A percentile compares a stretch with the other conserved stretches of the same genome.
These are phyloP conservation scores for Alosa alosa DNA, from an alignment of 2,113 vertebrate genomes.

Conservation along the genomic window DNA sequence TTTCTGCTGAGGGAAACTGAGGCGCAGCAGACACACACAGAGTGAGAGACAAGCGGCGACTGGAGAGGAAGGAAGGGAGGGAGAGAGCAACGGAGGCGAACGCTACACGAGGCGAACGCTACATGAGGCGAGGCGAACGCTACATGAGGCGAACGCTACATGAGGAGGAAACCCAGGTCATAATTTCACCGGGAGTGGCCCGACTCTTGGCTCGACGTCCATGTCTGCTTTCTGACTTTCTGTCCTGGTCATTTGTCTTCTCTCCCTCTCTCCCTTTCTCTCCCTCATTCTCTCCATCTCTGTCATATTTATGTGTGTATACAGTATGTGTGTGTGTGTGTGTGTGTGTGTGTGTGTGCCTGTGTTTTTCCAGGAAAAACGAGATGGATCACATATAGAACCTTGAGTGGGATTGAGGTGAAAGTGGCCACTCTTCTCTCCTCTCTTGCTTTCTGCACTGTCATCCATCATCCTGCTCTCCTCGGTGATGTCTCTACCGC, in stretches of 20 bases:
- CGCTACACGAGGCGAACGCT: not conserved
- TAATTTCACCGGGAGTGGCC: not conserved
- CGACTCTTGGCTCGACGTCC: not conserved
- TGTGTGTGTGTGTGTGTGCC: slow-evolving; percentile 12
- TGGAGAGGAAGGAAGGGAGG: not conserved
- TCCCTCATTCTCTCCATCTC: not conserved
- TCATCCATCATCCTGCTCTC: not conserved
- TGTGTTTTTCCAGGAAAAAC: slow-evolving; percentile 35
- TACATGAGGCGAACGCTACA: not conserved
- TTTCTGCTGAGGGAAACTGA: not conserved
- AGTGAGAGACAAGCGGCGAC: not conserved
- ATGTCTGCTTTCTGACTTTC: not conserved
- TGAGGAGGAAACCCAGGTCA: not conserved
- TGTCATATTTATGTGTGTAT: slow-evolving; percentile 21
- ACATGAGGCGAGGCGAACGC: not conserved
- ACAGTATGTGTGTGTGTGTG: slow-evolving; percentile 16
- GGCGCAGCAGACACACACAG: not conserved
- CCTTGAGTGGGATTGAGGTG: not conserved
- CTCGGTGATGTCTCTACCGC: not conserved
- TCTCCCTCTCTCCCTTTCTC: not conserved
- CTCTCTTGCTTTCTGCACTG: not conserved
- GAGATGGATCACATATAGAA: not conserved
- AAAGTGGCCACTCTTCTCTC: not conserved
- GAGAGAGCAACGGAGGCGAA: not conserved
- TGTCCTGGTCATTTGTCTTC: not conserved